These are phyloP conservation scores for Ptilodon capucinus DNA, from an alignment of 2,888 invertebrate species.

Conservation along the genomic window DNA sequence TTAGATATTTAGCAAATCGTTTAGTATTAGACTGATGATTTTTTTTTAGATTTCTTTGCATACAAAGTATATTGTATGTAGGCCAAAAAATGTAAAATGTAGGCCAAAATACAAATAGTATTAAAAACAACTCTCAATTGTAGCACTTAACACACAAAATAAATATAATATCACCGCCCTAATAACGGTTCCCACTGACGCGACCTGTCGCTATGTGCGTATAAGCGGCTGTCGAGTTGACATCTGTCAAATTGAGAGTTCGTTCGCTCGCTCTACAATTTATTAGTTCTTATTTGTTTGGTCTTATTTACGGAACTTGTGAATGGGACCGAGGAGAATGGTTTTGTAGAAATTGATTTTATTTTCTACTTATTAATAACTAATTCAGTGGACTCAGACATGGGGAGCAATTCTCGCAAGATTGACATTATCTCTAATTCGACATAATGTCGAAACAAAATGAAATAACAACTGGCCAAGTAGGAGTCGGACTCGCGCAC, in stretches of 20 bases:
- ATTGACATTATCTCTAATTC: too few relatives aligned
- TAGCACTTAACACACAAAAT: constrained; percentile 26
- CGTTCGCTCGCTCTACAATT: constrained; percentile 22
- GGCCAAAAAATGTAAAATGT: neutral
- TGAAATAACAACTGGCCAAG: too few relatives aligned
- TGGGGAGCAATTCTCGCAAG: too few relatives aligned
- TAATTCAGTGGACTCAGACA: too few relatives aligned
- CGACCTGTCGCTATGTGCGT: constrained; percentile 47
- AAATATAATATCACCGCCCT: constrained; percentile 24
- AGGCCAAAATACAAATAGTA: neutral
- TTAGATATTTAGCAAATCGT: too few relatives aligned
- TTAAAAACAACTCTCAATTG: constrained; percentile 11
- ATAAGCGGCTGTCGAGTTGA: constrained; percentile 54
- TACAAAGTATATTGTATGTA: too few relatives aligned
- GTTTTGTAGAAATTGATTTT: neutral
- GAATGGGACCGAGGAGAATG: neutral
- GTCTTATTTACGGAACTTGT: constrained; percentile 1
- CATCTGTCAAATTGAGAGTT: constrained; percentile 52
- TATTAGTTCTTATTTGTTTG: constrained; percentile 6
- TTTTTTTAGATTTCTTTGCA: neutral
- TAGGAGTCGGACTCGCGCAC: too few relatives aligned
- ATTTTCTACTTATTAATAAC: too few relatives aligned
- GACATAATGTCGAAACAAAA: too few relatives aligned
- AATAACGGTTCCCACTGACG: constrained; percentile 51
- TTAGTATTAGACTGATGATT: too few relatives aligned